Conservation (phyloP, 2,888 invertebrate species). For the Limnephilus lunatus region DNA sequence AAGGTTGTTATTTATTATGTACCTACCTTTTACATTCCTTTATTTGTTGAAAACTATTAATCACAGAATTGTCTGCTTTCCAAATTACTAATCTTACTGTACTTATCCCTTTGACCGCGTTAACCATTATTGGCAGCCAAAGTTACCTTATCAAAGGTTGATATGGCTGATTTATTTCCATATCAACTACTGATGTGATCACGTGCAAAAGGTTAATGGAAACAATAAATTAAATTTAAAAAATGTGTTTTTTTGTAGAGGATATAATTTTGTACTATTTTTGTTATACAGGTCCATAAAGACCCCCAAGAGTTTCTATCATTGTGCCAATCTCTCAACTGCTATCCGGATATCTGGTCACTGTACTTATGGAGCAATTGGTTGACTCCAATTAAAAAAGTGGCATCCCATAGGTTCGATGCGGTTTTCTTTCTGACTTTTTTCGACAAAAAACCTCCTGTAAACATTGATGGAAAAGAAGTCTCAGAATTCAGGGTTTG, state of each 20-base stretch:
- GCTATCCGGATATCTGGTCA: conserved; percentile 89
- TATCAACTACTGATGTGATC: too few relatives aligned
- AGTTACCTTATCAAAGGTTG: too few relatives aligned
- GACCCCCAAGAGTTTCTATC: conserved; percentile 81
- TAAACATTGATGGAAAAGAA: conserved; percentile 75
- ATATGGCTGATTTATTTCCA: too few relatives aligned
- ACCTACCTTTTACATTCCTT: neutral
- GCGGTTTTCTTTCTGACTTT: conserved; percentile 85
- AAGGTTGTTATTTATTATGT: conserved; percentile 68
- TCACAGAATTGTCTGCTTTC: neutral
- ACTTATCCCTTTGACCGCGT: too few relatives aligned
- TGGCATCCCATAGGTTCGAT: conserved; percentile 79
- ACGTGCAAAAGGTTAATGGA: neutral
- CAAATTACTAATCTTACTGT: neutral
- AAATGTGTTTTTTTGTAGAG: neutral
- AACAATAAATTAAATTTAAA: neutral
- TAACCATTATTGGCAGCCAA: too few relatives aligned
- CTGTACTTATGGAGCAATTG: conserved; percentile 90
- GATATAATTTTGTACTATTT: neutral
- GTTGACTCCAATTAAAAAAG: conserved; percentile 81
- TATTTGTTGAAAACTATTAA: neutral
- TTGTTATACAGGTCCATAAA: conserved; percentile 76
- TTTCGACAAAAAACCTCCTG: conserved; percentile 76
- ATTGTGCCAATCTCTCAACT: conserved; percentile 82
- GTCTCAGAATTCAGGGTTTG: conserved; percentile 76